phyloP scores from a whole-genome alignment of 2,888 invertebrate species.

The Agriotes lineatus region DNA sequence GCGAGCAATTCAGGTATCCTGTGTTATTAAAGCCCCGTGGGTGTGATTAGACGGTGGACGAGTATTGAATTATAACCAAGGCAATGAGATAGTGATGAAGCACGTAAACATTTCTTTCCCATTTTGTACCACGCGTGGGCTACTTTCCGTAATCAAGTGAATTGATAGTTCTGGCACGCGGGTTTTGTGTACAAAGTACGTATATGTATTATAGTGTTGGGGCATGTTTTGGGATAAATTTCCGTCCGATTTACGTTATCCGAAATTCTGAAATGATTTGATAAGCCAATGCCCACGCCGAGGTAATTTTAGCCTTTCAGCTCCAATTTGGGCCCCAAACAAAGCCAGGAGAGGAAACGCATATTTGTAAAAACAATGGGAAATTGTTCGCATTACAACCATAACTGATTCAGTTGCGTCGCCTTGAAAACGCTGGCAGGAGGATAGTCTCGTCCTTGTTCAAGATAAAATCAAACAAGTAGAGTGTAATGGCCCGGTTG shows the following conservation, averaged over 20 bases:
- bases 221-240: slow-evolving; percentile 2
- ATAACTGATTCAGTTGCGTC: too few species aligned
- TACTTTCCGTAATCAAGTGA: slow-evolving; percentile 13
- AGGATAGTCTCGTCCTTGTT: slow-evolving; percentile 62
- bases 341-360: too few species aligned
- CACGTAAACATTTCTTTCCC: slow-evolving; percentile 14
- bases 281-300: not conserved
- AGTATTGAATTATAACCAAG: not conserved
- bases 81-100: slow-evolving; percentile 23
- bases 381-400: too few species aligned
- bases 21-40: not conserved
- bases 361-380: too few species aligned
- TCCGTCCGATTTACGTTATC: slow-evolving; percentile 14
- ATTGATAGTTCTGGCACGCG: slow-evolving; percentile 22
- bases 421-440: slow-evolving; percentile 77
- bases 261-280: not conserved
- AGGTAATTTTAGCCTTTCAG: not conserved
- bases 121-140: slow-evolving; percentile 12
- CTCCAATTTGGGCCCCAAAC: too few species aligned
- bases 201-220: not conserved
- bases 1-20: too few species aligned
- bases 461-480: too few species aligned
- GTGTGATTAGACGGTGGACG: not conserved
- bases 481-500: too few species aligned
- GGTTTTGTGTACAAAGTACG: slow-evolving; percentile 19